Conservation (phyloP, 2,888 invertebrate genomes). For the Plagodis dolabraria region DNA sequence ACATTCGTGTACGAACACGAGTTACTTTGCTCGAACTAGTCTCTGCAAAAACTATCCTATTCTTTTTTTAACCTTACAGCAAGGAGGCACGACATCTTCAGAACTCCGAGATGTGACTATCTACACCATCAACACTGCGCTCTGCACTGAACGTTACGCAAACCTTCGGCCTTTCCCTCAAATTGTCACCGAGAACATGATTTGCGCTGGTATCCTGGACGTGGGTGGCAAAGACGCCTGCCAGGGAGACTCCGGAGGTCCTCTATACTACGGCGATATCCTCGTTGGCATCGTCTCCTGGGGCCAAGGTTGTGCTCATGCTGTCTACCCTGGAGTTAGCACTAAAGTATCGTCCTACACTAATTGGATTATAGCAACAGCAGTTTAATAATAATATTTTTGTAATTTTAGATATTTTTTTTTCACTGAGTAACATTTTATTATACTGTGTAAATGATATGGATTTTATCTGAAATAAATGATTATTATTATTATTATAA, state of each 20-base stretch:
- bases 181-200: conserved; percentile 48
- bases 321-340: conserved; percentile 71
- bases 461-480: too few relatives aligned
- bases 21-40: too few relatives aligned
- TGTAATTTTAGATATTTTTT: too few relatives aligned
- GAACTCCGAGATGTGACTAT: conserved; percentile 51
- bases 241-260: conserved; percentile 65
- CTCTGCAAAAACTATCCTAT: too few relatives aligned
- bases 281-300: conserved; percentile 75
- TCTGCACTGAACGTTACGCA: conserved; percentile 55
- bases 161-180: background rate
- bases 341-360: conserved; percentile 62
- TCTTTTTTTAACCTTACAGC: conserved; percentile 36
- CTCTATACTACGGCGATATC: conserved; percentile 58
- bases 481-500: too few relatives aligned
- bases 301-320: conserved; percentile 71
- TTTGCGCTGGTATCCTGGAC: conserved; percentile 52
- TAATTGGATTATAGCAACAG: conserved; percentile 51
- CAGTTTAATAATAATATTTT: too few relatives aligned
- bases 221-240: conserved; percentile 46
- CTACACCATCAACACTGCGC: conserved; percentile 53
- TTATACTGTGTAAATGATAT: too few relatives aligned
- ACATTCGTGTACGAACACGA: too few relatives aligned
- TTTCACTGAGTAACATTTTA: too few relatives aligned
- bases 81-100: conserved; percentile 41